Conservation (phyloP, 1,140 invertebrate genomes). For the Reticulitermes speratus region DNA sequence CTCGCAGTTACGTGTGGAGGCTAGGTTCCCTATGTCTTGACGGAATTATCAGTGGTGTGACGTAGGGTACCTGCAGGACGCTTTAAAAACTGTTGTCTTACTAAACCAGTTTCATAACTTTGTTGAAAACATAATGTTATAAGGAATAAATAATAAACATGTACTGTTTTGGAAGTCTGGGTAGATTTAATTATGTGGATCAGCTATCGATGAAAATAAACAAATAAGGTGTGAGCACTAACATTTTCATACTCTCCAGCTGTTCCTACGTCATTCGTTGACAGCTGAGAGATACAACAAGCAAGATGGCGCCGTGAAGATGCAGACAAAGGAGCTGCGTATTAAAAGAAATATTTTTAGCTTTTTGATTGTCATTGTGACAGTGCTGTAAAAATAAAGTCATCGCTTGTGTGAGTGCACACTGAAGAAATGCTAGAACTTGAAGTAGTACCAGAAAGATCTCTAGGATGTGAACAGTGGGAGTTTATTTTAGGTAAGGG, state of each 20-base stretch:
- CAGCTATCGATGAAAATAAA: conserved; percentile 6
- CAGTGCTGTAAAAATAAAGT: background rate
- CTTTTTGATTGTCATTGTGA: conserved; percentile 29
- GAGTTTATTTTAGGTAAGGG: conserved; percentile 93
- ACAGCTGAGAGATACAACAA: conserved; percentile 35
- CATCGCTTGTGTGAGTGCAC: background rate
- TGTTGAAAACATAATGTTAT: background rate
- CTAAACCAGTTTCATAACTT: background rate
- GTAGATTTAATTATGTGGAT: background rate
- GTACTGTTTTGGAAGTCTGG: background rate
- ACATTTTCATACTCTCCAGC: conserved; percentile 32
- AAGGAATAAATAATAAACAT: background rate
- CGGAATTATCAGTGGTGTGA: background rate
- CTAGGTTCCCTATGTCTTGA: background rate
- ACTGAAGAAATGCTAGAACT: conserved; percentile 81
- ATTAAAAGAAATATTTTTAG: conserved; percentile 25
- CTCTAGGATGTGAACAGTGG: conserved; percentile 94
- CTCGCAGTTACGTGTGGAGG: background rate
- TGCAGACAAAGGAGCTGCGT: conserved; percentile 33
- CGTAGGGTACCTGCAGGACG: background rate
- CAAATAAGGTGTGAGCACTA: conserved; percentile 15
- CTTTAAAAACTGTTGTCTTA: background rate
- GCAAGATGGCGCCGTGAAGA: conserved; percentile 33
- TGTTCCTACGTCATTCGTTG: conserved; percentile 34
- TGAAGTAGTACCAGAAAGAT: conserved; percentile 92